Evolutionary conservation across 2,797 vertebrate genomes (phyloP).

Genomic region (Sphaeramia orbicularis): DNA sequence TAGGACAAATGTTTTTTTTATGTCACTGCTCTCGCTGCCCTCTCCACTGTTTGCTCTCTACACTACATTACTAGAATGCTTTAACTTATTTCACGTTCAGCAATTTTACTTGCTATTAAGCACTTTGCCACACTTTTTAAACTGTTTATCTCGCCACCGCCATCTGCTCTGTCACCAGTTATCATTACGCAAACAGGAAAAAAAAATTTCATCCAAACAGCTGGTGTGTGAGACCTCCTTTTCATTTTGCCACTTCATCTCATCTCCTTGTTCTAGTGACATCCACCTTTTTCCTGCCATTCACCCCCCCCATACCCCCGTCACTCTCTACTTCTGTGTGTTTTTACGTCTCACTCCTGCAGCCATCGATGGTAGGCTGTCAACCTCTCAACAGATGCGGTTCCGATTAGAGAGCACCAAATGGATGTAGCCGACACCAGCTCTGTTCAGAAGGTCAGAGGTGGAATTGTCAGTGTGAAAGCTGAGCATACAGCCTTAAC

Average conservation of each 20-base stretch:
- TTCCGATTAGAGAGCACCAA: conserved; percentile 32
- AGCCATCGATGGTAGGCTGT: conserved; percentile 37
- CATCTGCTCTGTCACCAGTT: conserved; percentile 70
- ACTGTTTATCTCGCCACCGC: conserved; percentile 58
- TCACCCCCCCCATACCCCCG: conserved; percentile 1
- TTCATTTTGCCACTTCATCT: conserved; percentile 23
- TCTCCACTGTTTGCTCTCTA: conserved; percentile 36
- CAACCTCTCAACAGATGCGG: conserved; percentile 58
- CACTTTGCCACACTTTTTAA: conserved; percentile 59
- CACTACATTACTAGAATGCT: conserved; percentile 37
- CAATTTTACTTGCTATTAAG: conserved; percentile 54
- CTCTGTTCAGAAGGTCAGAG: conserved; percentile 55
- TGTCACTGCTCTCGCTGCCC: conserved; percentile 16
- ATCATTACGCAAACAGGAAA: conserved; percentile 37
- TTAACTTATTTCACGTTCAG: conserved; percentile 56
- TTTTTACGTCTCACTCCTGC: conserved; percentile 44
- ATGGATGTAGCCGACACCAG: conserved; percentile 43
- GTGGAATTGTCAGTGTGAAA: conserved; percentile 43
- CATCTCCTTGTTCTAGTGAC: conserved; percentile 15
- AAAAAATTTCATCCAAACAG: conserved; percentile 33
- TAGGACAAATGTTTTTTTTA: conserved; percentile 30
- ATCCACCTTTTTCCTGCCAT: conserved; percentile 12
- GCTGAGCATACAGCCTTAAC: conserved; percentile 14
- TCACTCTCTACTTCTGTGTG: conserved; percentile 34
- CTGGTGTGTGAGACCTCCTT: conserved; percentile 20